Evolutionary conservation across 1,140 invertebrate genomes (phyloP).

Genomic region (Drosophila tristis): DNA sequence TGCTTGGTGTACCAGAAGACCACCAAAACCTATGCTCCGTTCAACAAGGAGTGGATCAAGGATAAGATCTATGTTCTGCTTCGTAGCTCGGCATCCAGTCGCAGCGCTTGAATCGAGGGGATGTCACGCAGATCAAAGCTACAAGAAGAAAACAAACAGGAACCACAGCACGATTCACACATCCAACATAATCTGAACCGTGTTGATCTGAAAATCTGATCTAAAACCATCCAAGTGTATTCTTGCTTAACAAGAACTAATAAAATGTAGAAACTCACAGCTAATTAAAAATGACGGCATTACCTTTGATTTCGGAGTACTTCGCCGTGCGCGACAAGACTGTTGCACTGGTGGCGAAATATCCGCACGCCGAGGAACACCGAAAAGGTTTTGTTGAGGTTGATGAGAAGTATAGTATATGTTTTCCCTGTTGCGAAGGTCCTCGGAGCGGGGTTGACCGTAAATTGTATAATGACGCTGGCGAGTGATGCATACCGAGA

Average conservation of each 20-base stretch:
- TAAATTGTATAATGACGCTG: no score
- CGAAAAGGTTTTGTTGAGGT: constrained; percentile 95
- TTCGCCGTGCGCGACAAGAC: constrained; percentile 91
- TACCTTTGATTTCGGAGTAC: constrained; percentile 92
- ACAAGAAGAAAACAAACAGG: not conserved
- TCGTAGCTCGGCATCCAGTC: constrained; percentile 92
- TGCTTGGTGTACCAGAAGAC: constrained; percentile 98
- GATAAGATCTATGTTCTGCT: constrained; percentile 98
- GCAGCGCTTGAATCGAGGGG: constrained; percentile 65
- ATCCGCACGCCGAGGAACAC: constrained; percentile 98
- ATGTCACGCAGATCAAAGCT: not conserved
- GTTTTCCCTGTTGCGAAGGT: no score
- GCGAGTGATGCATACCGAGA: no score
- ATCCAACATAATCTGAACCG: constrained; percentile 7
- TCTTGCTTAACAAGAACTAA: constrained; percentile 39
- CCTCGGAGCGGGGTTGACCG: no score
- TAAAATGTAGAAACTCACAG: constrained; percentile 60
- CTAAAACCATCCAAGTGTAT: not conserved
- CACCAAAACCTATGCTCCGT: constrained; percentile 97
- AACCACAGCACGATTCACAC: constrained; percentile 1
- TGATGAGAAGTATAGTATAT: constrained; percentile 93
- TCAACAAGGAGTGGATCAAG: constrained; percentile 99
- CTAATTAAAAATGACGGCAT: not conserved
- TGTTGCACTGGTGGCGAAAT: constrained; percentile 95
- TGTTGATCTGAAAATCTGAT: not conserved